A percentile compares a stretch with the other conserved stretches of the same genome.
These are phyloP conservation scores for Notospermus geniculatus DNA, from an alignment of 1,140 invertebrate genomes.

Conservation along the genomic window DNA sequence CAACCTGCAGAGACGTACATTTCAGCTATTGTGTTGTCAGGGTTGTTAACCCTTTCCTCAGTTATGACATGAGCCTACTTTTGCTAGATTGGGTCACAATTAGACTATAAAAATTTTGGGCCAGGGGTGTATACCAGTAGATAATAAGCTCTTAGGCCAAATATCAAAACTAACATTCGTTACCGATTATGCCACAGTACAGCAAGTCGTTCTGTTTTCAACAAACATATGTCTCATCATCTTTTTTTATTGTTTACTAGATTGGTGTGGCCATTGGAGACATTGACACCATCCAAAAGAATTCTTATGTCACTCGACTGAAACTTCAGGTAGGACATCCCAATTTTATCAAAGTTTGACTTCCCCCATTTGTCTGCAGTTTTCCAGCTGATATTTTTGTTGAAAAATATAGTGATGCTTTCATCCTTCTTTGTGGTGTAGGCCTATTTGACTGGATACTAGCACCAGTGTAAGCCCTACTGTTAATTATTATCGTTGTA, in stretches of 20 bases:
- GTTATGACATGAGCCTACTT: too few species aligned
- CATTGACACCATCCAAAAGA: conserved; percentile 40
- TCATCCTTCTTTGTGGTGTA: too few species aligned
- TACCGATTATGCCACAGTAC: neutral
- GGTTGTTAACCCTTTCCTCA: too few species aligned
- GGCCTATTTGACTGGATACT: too few species aligned
- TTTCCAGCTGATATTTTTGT: neutral
- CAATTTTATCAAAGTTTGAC: neutral
- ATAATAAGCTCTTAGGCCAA: neutral
- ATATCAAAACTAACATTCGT: neutral
- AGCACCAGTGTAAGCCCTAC: too few species aligned
- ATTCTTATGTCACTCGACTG: conserved; percentile 37
- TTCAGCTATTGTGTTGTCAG: too few species aligned
- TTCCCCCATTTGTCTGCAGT: too few species aligned
- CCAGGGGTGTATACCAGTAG: neutral
- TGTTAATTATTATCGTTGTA: neutral
- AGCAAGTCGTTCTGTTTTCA: neutral
- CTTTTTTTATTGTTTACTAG: conserved; percentile 22
- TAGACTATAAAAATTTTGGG: neutral
- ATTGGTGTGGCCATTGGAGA: conserved; percentile 47
- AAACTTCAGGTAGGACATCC: conserved; percentile 31
- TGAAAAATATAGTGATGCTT: neutral
- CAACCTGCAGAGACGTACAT: too few species aligned
- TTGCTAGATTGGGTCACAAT: too few species aligned
- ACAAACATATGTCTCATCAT: neutral